Base-by-base conservation (phyloP, 2,113 vertebrate genomes). In the Lethenteron reissneri region DNA sequence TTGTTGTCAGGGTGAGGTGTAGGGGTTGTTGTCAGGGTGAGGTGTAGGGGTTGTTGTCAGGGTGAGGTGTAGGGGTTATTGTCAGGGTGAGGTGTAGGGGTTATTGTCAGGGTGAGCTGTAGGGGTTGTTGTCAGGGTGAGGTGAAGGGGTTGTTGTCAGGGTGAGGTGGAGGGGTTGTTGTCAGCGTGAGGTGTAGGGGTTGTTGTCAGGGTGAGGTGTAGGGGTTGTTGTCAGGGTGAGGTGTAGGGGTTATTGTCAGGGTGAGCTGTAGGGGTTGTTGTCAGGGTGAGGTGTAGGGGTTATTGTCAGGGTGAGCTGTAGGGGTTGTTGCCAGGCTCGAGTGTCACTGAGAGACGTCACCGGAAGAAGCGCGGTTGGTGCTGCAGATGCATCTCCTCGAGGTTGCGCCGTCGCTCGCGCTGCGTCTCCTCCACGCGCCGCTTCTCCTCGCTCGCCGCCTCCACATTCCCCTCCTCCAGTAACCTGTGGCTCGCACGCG, bases 331-430 rank as follows among this genome's bases (percentile, higher is more conserved):
- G 57, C 17, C 57, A 41, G 17, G 21, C n/a, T 41, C 12, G 7
- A 41, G 14, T 7, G 4, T 13, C 17, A 69, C 80, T 41, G 25
- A 41, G 25, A 41, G 25, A 41, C 5, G 25, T 79, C 25, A 90
- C 90, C 81, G 85, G 83, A 95, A 95, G 78, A 94, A 95, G 21
- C 87, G 83, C 0, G 90, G 84, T 57, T 81, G 78, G 76, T 95
- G 88, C 15, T 79, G 74, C 71, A 90, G 84, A 72, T 86, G 85
- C 74, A 75, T 86, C 73, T 92, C 90, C 56, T 83, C 81, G 85
- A 94, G 84, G n/a, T 88, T 84, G 57, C 84, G 84, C 73, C 88
- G 84, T 68, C 85, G 78, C 60, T 88, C 84, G 8, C 90, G 79
- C 77, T 95, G 90, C 3, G 88, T 83, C 80, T 89, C 84, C 78